These are phyloP conservation scores for Nasonia longicornis DNA, from an alignment of 1,140 invertebrate genomes.

Conservation along the genomic window DNA sequence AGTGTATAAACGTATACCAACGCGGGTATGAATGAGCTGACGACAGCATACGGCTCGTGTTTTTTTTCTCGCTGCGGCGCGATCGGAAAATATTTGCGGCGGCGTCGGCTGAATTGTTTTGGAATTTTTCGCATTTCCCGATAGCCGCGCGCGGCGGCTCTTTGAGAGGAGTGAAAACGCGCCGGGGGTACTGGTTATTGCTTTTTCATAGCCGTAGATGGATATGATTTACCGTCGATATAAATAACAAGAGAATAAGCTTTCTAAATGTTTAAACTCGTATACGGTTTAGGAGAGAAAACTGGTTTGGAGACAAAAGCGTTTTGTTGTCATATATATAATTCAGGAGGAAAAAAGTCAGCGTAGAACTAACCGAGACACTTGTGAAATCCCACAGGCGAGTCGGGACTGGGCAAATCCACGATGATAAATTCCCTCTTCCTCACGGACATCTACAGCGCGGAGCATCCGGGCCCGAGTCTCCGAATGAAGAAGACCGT, in stretches of 20 bases:
- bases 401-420: constrained; percentile 97
- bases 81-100: constrained; percentile 26
- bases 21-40: neutral
- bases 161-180: neutral
- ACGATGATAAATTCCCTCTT: constrained; percentile 99
- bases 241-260: neutral
- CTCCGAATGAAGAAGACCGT: constrained; percentile 92
- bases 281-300: neutral
- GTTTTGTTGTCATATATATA: neutral
- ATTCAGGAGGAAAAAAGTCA: neutral
- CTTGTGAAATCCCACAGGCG: constrained; percentile 71
- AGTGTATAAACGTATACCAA: too few relatives aligned
- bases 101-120: neutral
- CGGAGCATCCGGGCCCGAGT: constrained; percentile 90
- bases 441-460: constrained; percentile 94
- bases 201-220: too few relatives aligned
- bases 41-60: neutral
- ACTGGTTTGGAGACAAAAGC: neutral
- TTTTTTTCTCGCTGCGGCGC: neutral
- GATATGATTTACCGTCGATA: neutral
- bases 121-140: constrained; percentile 22
- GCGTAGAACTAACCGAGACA: neutral
- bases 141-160: neutral
- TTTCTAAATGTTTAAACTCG: too few relatives aligned
- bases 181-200: too few relatives aligned